Percentiles rank a stretch among this genome's conserved stretches.
phyloP scores from a whole-genome alignment of 2,888 invertebrate species.

The Diabrotica balteata region DNA sequence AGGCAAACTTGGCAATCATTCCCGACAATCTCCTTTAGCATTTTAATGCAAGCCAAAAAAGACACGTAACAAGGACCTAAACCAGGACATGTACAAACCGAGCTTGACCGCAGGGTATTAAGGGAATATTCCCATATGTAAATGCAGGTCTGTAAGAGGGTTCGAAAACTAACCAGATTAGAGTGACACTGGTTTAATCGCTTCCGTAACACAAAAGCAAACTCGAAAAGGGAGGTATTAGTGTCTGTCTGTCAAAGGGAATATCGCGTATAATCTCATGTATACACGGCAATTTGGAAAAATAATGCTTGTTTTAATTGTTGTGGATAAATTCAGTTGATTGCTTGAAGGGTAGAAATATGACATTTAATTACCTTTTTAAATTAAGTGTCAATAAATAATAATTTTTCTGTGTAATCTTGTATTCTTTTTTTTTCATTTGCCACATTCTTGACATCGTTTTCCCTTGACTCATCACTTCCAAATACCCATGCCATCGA shows the following conservation, averaged over 20 bases:
- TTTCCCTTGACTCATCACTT: too few species aligned
- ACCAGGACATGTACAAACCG: constrained; percentile 35
- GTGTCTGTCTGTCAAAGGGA: constrained; percentile 42
- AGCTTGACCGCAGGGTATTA: constrained; percentile 36
- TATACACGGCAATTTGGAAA: constrained; percentile 31
- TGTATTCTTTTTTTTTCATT: too few species aligned
- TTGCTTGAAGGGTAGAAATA: not conserved
- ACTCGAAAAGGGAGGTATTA: constrained; percentile 43
- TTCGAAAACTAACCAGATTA: constrained; percentile 45
- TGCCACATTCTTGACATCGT: too few species aligned
- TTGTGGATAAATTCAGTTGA: not conserved
- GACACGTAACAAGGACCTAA: constrained; percentile 34
- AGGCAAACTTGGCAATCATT: constrained; percentile 13
- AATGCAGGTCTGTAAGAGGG: constrained; percentile 38
- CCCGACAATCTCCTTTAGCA: constrained; percentile 35
- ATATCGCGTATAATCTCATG: constrained; percentile 27
- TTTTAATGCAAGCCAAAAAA: constrained; percentile 34
- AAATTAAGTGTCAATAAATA: too few species aligned
- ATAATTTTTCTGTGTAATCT: too few species aligned
- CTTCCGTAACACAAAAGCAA: constrained; percentile 44
- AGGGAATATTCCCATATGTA: constrained; percentile 39
- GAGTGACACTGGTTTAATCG: constrained; percentile 46
- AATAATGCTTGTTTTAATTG: constrained; percentile 10
- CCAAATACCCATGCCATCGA: too few species aligned
- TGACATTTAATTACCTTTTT: too few species aligned